Evolutionary conservation across 1,140 invertebrate genomes (phyloP).

Genomic region (Zaprionus ghesquierei): DNA sequence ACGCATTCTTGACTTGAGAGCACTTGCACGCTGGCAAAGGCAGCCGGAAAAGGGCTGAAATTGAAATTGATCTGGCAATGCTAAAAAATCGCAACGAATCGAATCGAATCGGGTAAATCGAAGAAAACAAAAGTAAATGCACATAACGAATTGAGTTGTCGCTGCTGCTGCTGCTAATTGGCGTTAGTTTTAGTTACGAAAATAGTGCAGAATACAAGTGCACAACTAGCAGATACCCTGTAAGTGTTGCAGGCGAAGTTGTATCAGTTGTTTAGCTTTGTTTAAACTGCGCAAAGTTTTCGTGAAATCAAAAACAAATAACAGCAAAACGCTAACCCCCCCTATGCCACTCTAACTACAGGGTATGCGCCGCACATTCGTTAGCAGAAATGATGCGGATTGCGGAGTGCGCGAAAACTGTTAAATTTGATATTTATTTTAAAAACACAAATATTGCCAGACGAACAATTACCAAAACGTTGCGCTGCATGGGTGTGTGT

Average conservation of each 20-base stretch:
- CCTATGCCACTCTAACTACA: background rate
- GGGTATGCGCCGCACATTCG: background rate
- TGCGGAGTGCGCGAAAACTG: background rate
- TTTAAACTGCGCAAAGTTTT: too few species aligned
- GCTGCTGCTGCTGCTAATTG: background rate
- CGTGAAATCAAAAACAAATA: too few species aligned
- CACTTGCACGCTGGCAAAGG: background rate
- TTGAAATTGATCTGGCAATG: too few species aligned
- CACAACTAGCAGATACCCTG: background rate
- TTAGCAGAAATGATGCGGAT: background rate
- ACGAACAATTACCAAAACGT: constrained; percentile 23
- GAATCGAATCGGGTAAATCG: too few species aligned
- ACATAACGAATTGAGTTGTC: background rate
- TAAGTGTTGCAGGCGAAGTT: background rate
- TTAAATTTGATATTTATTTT: constrained; percentile 27
- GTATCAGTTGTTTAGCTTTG: background rate
- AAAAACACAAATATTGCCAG: constrained; percentile 21
- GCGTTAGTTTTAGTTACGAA: background rate
- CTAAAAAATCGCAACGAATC: too few species aligned
- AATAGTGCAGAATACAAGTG: background rate
- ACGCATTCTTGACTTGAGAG: constrained; percentile 8
- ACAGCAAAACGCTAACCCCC: too few species aligned
- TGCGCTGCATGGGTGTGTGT: background rate
- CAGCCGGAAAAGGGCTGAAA: too few species aligned
- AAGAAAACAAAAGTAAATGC: background rate